These are phyloP conservation scores for Aphaenogaster floridana DNA, from an alignment of 1,140 invertebrate species.

Conservation along the genomic window DNA sequence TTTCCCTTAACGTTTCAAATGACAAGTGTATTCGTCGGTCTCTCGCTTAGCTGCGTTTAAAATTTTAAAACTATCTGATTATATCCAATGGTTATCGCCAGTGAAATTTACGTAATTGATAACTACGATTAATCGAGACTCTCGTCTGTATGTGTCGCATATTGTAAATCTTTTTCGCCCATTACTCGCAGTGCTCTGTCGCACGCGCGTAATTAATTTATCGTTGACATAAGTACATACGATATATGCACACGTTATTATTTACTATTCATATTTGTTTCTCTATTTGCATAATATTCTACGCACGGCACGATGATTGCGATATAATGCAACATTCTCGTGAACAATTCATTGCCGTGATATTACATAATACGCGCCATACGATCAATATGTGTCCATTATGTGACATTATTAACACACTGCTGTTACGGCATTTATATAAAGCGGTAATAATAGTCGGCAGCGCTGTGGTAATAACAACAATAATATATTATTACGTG, in stretches of 20 bases:
- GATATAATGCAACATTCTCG: constrained; percentile 38
- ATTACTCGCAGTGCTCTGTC: no score
- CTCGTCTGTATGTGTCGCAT: no score
- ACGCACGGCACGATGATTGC: neutral
- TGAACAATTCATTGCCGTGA: constrained; percentile 37
- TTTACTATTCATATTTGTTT: constrained; percentile 20
- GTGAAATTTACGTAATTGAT: no score
- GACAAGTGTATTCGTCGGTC: no score
- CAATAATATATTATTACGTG: neutral
- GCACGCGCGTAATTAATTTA: neutral
- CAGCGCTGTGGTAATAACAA: neutral
- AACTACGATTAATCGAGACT: no score
- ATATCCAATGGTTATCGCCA: no score
- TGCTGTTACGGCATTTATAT: constrained; percentile 18
- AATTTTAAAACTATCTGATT: no score
- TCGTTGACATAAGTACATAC: neutral
- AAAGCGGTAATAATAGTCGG: constrained; percentile 31
- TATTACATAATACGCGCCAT: constrained; percentile 27
- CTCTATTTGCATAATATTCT: constrained; percentile 27
- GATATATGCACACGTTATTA: neutral
- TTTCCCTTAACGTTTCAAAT: no score
- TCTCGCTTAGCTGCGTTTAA: no score
- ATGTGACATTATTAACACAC: constrained; percentile 36
- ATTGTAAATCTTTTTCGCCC: no score
- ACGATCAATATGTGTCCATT: constrained; percentile 48